These are phyloP conservation scores for Cephus nigrinus DNA, from an alignment of 2,888 invertebrate species.

Conservation along the genomic window DNA sequence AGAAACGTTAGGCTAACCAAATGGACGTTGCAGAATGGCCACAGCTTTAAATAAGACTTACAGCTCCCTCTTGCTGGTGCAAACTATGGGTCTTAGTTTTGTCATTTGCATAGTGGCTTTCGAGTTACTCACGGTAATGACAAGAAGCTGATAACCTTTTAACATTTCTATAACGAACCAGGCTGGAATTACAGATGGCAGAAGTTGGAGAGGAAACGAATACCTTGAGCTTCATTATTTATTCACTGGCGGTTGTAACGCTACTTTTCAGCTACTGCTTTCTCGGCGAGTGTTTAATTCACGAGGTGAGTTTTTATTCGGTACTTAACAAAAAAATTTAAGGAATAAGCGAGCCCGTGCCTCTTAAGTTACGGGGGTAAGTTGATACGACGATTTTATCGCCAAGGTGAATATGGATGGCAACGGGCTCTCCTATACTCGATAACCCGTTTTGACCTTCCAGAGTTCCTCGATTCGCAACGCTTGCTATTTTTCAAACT, in stretches of 20 bases:
- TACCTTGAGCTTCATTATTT: conserved; percentile 34
- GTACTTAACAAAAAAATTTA: neutral
- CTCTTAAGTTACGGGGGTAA: no score
- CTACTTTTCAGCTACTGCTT: conserved; percentile 38
- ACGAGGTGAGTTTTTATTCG: conserved; percentile 20
- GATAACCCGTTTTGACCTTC: neutral
- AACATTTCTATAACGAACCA: neutral
- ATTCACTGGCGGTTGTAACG: conserved; percentile 31
- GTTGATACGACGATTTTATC: no score
- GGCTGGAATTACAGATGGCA: conserved; percentile 19
- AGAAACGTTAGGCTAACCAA: neutral
- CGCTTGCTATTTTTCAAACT: neutral
- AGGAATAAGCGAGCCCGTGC: no score
- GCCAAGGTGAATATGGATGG: no score
- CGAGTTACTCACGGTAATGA: conserved; percentile 33
- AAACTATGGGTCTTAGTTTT: conserved; percentile 36
- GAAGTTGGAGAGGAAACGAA: conserved; percentile 28
- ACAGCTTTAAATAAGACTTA: conserved; percentile 25
- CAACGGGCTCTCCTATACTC: neutral
- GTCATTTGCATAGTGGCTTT: conserved; percentile 34
- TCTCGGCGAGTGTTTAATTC: conserved; percentile 36
- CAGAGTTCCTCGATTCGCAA: neutral
- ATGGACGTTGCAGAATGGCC: conserved; percentile 28
- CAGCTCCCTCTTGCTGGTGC: conserved; percentile 36
- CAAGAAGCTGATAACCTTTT: neutral